Conservation (phyloP, 2,797 vertebrate species). For the Australoheros facetus region DNA sequence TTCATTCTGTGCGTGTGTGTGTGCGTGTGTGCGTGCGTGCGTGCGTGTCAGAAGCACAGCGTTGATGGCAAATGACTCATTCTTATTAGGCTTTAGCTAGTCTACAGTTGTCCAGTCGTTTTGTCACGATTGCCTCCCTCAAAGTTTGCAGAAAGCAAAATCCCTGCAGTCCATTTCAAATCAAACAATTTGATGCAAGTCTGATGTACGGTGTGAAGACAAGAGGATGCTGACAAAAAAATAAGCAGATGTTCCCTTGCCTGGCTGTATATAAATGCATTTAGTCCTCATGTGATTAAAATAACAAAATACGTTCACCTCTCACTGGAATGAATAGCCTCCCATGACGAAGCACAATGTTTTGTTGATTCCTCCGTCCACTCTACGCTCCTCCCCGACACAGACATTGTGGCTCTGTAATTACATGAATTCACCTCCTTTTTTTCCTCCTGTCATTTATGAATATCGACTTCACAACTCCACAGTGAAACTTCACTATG, state of each 20-base stretch:
- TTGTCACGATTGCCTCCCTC: slow-evolving; percentile 31
- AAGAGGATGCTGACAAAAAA: slow-evolving; percentile 26
- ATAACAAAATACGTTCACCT: background rate
- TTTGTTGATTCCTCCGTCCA: background rate
- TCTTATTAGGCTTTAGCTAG: slow-evolving; percentile 41
- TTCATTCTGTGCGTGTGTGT: background rate
- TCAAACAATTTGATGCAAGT: slow-evolving; percentile 19
- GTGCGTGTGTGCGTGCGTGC: background rate
- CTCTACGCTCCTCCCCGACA: background rate
- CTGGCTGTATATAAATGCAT: slow-evolving; percentile 2
- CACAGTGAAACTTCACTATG: background rate
- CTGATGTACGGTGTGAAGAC: slow-evolving; percentile 2
- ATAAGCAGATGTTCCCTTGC: slow-evolving; percentile 25
- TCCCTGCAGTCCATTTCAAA: slow-evolving; percentile 38
- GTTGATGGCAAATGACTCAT: slow-evolving; percentile 16
- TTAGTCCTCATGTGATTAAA: slow-evolving; percentile 2
- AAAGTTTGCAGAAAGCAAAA: slow-evolving; percentile 11
- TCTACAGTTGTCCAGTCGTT: slow-evolving; percentile 44
- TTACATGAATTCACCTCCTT: too few relatives aligned
- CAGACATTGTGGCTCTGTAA: background rate
- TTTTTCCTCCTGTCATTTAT: background rate
- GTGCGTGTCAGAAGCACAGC: slow-evolving; percentile 1
- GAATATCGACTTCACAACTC: background rate
- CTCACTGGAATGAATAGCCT: too few relatives aligned
- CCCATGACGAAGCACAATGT: too few relatives aligned